Conservation (phyloP, 2,888 invertebrate species). For the Drosophila kambysellisi region DNA sequence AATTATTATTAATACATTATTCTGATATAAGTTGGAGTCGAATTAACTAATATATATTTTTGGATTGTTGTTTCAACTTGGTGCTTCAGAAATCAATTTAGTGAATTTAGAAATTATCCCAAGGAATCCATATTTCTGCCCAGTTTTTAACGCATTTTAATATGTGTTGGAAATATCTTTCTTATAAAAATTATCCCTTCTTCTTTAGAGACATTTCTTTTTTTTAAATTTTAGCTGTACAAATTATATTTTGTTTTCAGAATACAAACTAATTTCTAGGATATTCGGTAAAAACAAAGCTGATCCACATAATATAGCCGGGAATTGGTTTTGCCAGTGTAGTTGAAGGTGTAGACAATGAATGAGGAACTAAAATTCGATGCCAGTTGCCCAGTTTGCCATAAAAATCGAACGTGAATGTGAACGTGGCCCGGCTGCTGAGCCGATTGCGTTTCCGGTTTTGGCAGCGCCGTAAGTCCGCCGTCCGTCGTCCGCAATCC, state of each 20-base stretch:
- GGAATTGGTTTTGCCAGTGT: slow-evolving; percentile 5
- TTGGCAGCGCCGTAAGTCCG: slow-evolving; percentile 7
- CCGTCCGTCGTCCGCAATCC: slow-evolving; percentile 10
- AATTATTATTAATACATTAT: too few relatives aligned
- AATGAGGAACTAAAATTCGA: slow-evolving; percentile 75
- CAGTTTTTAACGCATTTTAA: too few relatives aligned
- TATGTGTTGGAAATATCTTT: too few relatives aligned
- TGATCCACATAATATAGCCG: background rate
- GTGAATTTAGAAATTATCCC: too few relatives aligned
- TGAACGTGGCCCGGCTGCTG: slow-evolving; percentile 60
- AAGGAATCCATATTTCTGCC: too few relatives aligned
- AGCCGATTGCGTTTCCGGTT: slow-evolving; percentile 67
- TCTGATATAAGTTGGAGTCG: too few relatives aligned
- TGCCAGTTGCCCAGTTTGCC: slow-evolving; percentile 50
- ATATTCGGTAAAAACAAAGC: background rate
- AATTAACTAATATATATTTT: background rate
- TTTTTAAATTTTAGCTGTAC: background rate
- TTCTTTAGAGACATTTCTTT: background rate
- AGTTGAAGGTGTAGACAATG: slow-evolving; percentile 61
- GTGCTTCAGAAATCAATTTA: too few relatives aligned
- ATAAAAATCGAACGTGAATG: slow-evolving; percentile 81
- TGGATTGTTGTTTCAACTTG: background rate
- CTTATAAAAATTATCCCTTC: background rate
- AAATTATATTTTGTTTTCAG: background rate
- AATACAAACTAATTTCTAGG: background rate